These are phyloP conservation scores for Monomorium pharaonis DNA, from an alignment of 1,140 invertebrate genomes.

Conservation along the genomic window DNA sequence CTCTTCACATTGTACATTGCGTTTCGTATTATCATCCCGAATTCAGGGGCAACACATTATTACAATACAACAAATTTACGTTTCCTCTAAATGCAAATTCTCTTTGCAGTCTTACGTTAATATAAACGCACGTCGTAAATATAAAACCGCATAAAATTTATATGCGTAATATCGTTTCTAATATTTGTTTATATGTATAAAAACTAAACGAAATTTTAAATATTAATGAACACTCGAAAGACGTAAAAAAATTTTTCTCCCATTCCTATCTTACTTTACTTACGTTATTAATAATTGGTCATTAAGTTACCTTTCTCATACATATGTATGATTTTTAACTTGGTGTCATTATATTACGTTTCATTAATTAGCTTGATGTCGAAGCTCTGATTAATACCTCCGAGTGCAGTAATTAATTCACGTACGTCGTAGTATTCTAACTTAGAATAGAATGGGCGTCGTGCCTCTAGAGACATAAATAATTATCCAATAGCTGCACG, in stretches of 20 bases:
- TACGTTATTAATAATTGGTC: not conserved
- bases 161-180: not conserved
- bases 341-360: not conserved
- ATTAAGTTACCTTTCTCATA: not conserved
- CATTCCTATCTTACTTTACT: not conserved
- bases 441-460: constrained; percentile 32
- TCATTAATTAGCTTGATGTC: constrained; percentile 1
- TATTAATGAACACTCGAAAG: not conserved
- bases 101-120: constrained; percentile 8
- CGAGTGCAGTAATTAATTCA: constrained; percentile 60
- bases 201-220: not conserved
- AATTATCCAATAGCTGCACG: constrained; percentile 61
- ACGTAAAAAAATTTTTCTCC: not conserved
- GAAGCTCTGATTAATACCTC: not conserved
- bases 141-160: not conserved
- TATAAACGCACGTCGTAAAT: not conserved
- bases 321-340: not conserved
- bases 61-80: not conserved
- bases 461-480: constrained; percentile 63
- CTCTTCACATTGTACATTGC: constrained; percentile 1
- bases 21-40: constrained; percentile 21
- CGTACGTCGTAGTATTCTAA: constrained; percentile 55
- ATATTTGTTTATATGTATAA: not conserved
- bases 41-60: constrained; percentile 14
- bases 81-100: not conserved